Evolutionary conservation across 2,888 invertebrate species (phyloP), one percentile per base, ranked within the genome.

Genomic region (Drosophila subsilvestris): DNA sequence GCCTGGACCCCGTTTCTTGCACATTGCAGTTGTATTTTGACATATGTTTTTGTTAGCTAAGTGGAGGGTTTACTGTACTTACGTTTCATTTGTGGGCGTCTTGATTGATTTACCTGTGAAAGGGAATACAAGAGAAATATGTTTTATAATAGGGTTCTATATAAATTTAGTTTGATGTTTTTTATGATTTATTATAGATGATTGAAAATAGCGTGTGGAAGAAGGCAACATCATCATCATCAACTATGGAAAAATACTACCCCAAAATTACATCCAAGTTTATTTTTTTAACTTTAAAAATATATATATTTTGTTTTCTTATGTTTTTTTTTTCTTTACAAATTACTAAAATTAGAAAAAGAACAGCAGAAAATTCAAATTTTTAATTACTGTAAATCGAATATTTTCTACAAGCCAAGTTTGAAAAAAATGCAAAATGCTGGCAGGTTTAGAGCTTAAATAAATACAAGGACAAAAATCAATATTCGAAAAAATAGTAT

Each of bases 31-130:
- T 73, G 29, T 29, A 79, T 88, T 86, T 82, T 78, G 76, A 83
- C 80, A 73, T 45, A 18, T 55, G 43, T 50, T 29, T 43, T 57
- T 58, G 42, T 42, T 49, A 54, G 62, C n/a, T 45, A 25, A n/a
- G 14, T 44, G 32, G 14, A 20, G 62, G 20, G 37, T 12, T 49
- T 8, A 12, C 29, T 45, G 43, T 87, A 92, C 92, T 92, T 91
- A 92, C 92, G 92, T 92, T 91, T 92, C 92, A 51, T 90, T 91
- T 75, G 91, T 90, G 55, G 90, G 79, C 74, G 91, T 87, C 79
- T 90, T 91, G 27, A 91, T 80, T 25, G 91, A 90, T 89, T 91
- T 91, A 37, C 88, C 92, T 92, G 89, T 49, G 89, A 78, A 67
- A 27, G 67, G n/a, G 17, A 22, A 56, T 49, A 55, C n/a, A 20